Percentiles rank a stretch among this genome's conserved stretches.
These are phyloP conservation scores for Spizaetus ornatus DNA, from an alignment of 2,113 vertebrate genomes.

Conservation along the genomic window DNA sequence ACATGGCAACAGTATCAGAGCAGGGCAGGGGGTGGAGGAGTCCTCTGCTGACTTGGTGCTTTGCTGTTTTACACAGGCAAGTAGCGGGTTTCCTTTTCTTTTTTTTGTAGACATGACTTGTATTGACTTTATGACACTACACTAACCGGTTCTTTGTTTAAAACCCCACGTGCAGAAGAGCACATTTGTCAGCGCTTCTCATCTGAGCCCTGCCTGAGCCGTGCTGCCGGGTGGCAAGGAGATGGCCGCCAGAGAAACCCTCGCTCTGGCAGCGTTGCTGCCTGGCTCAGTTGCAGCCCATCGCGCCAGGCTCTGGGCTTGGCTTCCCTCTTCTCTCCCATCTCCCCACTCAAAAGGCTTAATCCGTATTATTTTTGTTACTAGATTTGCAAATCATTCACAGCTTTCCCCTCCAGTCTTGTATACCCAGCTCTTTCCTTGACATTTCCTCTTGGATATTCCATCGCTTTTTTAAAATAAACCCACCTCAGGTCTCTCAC, in stretches of 20 bases:
- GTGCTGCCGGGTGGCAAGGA: background rate
- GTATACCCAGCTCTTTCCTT: background rate
- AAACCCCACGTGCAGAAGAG: background rate
- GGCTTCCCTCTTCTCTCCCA: background rate
- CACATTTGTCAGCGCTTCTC: background rate
- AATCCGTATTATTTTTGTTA: background rate
- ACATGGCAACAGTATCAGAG: background rate
- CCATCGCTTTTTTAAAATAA: conserved; percentile 7
- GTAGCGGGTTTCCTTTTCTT: background rate
- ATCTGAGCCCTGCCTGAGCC: background rate
- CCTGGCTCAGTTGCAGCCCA: background rate
- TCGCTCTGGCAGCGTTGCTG: rapidly evolving
- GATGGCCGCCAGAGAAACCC: background rate
- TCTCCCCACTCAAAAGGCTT: background rate
- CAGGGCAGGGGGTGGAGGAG: background rate
- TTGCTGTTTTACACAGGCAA: background rate
- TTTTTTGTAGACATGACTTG: background rate
- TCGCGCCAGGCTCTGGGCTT: background rate
- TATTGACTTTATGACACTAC: background rate
- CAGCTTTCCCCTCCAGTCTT: background rate
- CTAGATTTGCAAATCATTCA: background rate
- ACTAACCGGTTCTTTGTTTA: background rate
- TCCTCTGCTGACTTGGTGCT: background rate
- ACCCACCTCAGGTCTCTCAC: background rate
- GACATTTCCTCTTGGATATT: conserved; percentile 10